Conservation (phyloP, 2,113 vertebrate genomes). For the Leuciscus idus region DNA sequence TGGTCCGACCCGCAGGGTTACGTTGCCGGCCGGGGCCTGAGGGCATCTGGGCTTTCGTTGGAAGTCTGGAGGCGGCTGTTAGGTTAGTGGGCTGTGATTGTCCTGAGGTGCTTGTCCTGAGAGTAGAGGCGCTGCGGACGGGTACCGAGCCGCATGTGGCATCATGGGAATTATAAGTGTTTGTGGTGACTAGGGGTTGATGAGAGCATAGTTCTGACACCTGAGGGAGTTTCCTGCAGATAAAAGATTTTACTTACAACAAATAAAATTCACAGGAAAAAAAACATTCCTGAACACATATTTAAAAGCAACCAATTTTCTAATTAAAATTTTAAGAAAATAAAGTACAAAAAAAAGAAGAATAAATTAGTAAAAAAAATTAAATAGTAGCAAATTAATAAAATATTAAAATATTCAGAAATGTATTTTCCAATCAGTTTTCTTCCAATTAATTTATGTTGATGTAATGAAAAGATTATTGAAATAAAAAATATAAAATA, state of each 20-base stretch:
- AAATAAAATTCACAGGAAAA: background rate
- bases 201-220: constrained; percentile 73
- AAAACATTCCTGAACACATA: background rate
- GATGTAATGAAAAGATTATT: background rate
- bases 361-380: too few relatives aligned
- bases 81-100: constrained; percentile 66
- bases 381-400: background rate
- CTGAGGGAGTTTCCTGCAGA: constrained; percentile 84
- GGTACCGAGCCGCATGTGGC: constrained; percentile 61
- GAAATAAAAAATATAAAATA: background rate
- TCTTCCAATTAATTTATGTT: too few relatives aligned
- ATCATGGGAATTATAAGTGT: constrained; percentile 53
- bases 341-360: background rate
- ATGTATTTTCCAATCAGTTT: too few relatives aligned
- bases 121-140: constrained; percentile 58
- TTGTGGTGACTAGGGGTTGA: constrained; percentile 35
- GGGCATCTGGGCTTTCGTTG: constrained; percentile 62
- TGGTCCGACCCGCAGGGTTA: constrained; percentile 70
- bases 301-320: background rate
- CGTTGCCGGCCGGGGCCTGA: constrained; percentile 69
- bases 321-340: background rate
- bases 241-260: background rate
- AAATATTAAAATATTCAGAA: background rate
- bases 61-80: constrained; percentile 67
- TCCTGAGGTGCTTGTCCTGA: constrained; percentile 58